Evolutionary conservation across 2,888 invertebrate species (phyloP).

Genomic region (Geophilus truncorum): DNA sequence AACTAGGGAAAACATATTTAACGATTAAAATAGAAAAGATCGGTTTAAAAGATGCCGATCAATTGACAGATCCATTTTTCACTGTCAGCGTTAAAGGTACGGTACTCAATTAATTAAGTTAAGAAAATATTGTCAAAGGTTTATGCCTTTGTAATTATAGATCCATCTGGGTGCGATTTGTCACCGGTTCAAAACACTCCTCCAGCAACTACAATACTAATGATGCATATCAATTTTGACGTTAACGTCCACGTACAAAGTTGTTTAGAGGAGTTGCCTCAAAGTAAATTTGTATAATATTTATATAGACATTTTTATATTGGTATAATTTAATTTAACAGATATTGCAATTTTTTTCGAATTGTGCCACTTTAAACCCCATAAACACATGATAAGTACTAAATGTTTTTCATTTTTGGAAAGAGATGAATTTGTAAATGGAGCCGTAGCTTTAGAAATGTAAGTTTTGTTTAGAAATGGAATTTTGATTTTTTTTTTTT

Average conservation of each 20-base stretch:
- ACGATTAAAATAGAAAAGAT: constrained; percentile 32
- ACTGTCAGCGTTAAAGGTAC: constrained; percentile 31
- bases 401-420: constrained; percentile 33
- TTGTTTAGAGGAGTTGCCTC: constrained; percentile 16
- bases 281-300: background rate
- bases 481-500: background rate
- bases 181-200: constrained; percentile 27
- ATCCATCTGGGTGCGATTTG: constrained; percentile 22
- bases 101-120: background rate
- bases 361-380: constrained; percentile 28
- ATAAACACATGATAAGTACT: constrained; percentile 28
- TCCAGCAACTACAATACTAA: background rate
- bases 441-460: background rate
- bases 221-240: constrained; percentile 22
- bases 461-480: background rate
- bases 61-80: background rate
- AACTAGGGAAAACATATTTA: constrained; percentile 30
- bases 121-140: no score
- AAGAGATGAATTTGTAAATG: constrained; percentile 11
- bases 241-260: background rate
- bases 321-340: background rate
- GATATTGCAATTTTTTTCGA: constrained; percentile 31
- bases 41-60: constrained; percentile 29
- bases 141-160: no score
- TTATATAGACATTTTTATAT: background rate